Evolutionary conservation across 2,797 vertebrate genomes (phyloP).

Genomic region (Artibeus lituratus): DNA sequence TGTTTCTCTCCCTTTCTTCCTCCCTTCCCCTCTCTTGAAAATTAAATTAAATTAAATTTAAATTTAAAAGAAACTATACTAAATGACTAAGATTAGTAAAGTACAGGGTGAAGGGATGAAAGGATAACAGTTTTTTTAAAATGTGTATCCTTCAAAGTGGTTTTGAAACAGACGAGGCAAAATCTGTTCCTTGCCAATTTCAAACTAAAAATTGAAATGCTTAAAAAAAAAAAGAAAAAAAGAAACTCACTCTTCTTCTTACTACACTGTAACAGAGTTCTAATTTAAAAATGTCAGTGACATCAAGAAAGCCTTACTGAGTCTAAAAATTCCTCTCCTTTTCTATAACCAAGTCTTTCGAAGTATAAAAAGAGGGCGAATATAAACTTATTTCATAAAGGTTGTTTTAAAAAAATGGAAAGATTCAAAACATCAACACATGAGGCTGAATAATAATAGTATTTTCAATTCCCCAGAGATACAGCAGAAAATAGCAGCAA

Average conservation of each 20-base stretch:
- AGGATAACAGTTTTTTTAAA: neutral
- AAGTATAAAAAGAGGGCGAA: neutral
- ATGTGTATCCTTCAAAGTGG: neutral
- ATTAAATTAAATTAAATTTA: neutral
- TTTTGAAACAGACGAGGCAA: neutral
- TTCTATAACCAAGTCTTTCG: neutral
- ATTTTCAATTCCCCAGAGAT: neutral
- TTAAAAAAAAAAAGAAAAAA: too few relatives aligned
- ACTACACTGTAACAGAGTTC: neutral
- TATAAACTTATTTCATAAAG: neutral
- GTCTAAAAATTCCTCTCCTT: neutral
- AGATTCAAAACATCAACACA: constrained; percentile 2
- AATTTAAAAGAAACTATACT: neutral
- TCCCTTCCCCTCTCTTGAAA: neutral
- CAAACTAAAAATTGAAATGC: neutral
- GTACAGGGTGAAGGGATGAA: neutral
- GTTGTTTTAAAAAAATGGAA: neutral
- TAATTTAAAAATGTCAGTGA: neutral
- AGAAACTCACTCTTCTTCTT: neutral
- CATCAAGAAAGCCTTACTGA: constrained; percentile 1
- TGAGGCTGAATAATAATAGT: neutral
- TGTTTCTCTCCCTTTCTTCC: neutral
- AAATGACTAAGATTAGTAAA: neutral
- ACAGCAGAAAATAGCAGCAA: neutral
- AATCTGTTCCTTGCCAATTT: neutral